Conservation (phyloP, 53 echinoderm and acorn worm species). For the Apostichopus leukothele region DNA sequence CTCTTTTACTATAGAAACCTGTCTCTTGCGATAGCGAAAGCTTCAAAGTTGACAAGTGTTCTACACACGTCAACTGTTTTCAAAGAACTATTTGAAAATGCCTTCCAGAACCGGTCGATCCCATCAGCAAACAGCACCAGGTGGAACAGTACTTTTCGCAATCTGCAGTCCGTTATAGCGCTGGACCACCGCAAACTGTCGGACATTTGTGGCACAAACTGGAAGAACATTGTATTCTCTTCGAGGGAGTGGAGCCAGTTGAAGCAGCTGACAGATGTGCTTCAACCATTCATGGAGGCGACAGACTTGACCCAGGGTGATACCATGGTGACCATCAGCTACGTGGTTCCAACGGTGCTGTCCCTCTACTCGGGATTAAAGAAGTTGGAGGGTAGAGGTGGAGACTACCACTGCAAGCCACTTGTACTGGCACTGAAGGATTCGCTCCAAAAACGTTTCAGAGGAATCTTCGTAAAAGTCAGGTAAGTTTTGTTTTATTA, state of each 20-base stretch:
- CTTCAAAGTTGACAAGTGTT: constrained; percentile 44
- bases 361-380: no score
- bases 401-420: no score
- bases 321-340: background rate
- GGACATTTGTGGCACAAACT: constrained; percentile 23
- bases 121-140: constrained; percentile 35
- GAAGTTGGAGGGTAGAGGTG: no score
- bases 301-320: constrained; percentile 46
- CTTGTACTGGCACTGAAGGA: no score
- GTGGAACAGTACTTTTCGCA: constrained; percentile 39
- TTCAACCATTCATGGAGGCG: constrained; percentile 51
- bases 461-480: no score
- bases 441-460: no score
- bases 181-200: constrained; percentile 37
- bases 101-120: constrained; percentile 13
- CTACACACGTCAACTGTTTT: constrained; percentile 42
- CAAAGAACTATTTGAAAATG: constrained; percentile 40
- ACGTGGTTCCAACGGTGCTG: constrained; percentile 11
- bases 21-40: constrained; percentile 12
- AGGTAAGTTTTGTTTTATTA: no score
- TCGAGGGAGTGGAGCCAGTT: constrained; percentile 52
- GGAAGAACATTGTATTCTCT: background rate
- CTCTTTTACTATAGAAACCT: background rate
- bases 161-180: constrained; percentile 20
- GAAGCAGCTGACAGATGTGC: constrained; percentile 41